Evolutionary conservation across 2,113 vertebrate genomes (phyloP).

Genomic region (Marmota flaviventris): DNA sequence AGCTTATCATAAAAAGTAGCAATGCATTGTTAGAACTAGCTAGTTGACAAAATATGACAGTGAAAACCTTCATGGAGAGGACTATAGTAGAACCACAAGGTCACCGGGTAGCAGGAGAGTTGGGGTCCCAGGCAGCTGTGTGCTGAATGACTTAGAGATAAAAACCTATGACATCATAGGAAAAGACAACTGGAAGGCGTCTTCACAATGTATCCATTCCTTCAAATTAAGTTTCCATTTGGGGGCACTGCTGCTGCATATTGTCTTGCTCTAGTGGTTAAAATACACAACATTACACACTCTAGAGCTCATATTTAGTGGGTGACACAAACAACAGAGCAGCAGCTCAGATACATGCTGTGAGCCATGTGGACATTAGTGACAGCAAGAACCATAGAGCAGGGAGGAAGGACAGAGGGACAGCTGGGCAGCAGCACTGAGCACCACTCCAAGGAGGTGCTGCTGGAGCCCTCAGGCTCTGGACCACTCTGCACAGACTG

Average conservation of each 20-base stretch:
- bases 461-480: accelerated
- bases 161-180: not conserved
- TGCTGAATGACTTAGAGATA: not conserved
- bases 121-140: too few species aligned
- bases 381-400: not conserved
- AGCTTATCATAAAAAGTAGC: not conserved
- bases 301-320: not conserved
- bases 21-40: too few species aligned
- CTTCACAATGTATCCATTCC: not conserved
- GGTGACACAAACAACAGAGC: not conserved
- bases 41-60: not conserved
- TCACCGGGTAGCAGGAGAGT: too few species aligned
- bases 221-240: not conserved
- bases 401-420: too few species aligned
- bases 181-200: not conserved
- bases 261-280: not conserved
- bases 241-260: not conserved
- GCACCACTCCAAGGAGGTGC: not conserved
- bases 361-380: too few species aligned
- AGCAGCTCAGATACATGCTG: not conserved
- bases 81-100: too few species aligned
- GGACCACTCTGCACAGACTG: not conserved
- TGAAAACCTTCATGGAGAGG: not conserved
- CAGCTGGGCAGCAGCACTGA: too few species aligned
- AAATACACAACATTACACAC: too few species aligned